A percentile compares a stretch with the other conserved stretches of the same genome.
phyloP scores from a whole-genome alignment of 2,113 vertebrate species.

The Tachysurus vachellii region DNA sequence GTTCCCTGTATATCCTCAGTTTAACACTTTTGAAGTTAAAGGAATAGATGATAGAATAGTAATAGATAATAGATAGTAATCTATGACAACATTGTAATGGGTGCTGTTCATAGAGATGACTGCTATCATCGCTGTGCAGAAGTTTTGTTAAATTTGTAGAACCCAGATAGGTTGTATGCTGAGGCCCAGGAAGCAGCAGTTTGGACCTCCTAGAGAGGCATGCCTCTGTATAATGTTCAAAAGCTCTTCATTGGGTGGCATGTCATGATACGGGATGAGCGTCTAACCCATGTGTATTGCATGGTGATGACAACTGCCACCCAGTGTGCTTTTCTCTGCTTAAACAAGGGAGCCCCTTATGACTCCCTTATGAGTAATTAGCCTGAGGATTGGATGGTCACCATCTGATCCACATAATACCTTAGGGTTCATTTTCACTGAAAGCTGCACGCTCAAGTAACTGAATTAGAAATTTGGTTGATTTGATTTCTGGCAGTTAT shows the following conservation, averaged over 20 bases:
- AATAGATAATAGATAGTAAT: too few relatives aligned
- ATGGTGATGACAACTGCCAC: background rate
- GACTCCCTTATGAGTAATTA: background rate
- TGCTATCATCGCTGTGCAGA: background rate
- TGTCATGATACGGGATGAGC: background rate
- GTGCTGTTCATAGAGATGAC: background rate
- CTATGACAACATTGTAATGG: background rate
- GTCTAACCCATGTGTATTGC: background rate
- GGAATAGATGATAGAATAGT: background rate
- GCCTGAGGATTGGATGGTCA: background rate
- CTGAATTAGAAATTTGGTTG: background rate
- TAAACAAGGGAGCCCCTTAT: background rate
- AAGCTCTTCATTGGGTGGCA: background rate
- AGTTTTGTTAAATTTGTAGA: background rate
- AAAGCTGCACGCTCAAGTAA: background rate
- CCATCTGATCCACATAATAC: background rate
- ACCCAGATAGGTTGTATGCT: background rate
- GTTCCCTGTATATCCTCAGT: background rate
- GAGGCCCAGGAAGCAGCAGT: background rate
- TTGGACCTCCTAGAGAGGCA: background rate
- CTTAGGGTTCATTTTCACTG: background rate
- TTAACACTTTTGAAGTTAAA: background rate
- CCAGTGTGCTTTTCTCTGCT: background rate
- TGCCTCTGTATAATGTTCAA: background rate
- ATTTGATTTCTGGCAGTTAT: background rate